Evolutionary conservation across 2,113 vertebrate genomes (phyloP).

Genomic region (Podarcis raffonei): DNA sequence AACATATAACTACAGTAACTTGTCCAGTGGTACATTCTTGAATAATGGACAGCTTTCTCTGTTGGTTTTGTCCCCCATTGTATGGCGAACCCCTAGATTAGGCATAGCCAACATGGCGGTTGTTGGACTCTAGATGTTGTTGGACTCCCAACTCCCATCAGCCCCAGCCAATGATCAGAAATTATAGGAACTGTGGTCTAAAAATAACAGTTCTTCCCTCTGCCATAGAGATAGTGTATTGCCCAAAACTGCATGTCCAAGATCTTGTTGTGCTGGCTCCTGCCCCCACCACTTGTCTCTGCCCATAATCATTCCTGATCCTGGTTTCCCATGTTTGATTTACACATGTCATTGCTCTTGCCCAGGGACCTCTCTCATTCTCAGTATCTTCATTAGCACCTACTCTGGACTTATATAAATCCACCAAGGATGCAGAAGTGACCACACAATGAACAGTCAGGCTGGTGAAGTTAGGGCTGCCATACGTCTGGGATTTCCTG

Average conservation of each 20-base stretch:
- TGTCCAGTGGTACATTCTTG: no score
- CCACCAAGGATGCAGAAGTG: background rate
- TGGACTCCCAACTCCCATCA: background rate
- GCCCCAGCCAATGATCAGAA: background rate
- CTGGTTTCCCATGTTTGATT: background rate
- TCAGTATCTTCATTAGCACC: background rate
- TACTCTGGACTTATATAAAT: no score
- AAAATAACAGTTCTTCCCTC: background rate
- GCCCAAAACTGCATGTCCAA: background rate
- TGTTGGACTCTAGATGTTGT: no score
- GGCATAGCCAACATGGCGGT: no score
- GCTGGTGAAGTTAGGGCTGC: background rate
- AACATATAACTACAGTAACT: no score
- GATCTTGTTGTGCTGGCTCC: background rate
- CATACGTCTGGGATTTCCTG: no score
- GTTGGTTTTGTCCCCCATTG: background rate
- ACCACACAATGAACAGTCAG: background rate
- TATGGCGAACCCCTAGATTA: background rate
- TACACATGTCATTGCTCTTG: background rate
- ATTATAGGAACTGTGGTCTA: background rate
- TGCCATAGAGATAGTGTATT: background rate
- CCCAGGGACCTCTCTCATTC: background rate
- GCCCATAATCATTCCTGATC: background rate
- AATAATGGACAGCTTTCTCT: background rate
- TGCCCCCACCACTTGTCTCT: background rate